Evolutionary conservation across 1,140 invertebrate species (phyloP), one percentile per base, ranked within the genome.

Genomic region (Saccostrea cuccullata): DNA sequence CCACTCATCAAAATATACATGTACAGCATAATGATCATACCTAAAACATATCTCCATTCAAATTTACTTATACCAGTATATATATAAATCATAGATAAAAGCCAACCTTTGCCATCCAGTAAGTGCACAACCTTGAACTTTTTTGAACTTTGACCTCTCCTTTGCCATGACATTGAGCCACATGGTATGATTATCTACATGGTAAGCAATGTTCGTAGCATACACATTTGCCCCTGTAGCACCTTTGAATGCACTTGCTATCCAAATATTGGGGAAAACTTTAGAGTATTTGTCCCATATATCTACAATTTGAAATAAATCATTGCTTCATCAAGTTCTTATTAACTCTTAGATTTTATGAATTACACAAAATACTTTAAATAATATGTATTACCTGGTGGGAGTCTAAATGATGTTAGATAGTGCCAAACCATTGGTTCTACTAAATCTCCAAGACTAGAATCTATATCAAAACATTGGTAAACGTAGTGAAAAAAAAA

Each of bases 201-300:
- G 97, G 85, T 96, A 95, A 60, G 95, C 95, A 11, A 96, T 95
- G 87, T 96, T 95, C 92, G 96, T 95, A 91, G 97, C 95, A 85
- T 97, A 96, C 82, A 97, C 94, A 36, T 96, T 97, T 89, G 97
- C 97, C 0, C 94, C 94, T 82, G 94, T 95, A 11, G 94, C 94
- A 36, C 95, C 98, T 96, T 99, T 99, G 93, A 97, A 99, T 0
- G 98, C 97, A 88, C 97, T 97, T 4, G 98, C 98, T n/a, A 97
- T 96, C 98, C 98, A 99, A n/a, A 98, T 96, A 40, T 96, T 96
- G 0, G 97, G 96, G 94, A 99, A 99, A 2, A 98, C 95, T 82
- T 96, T 96, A 0, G 96, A 96, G 91, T 98, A 99, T 73, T 97
- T 97, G 82, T 97, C 96, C 95, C 95, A 96, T 55, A 95, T 91